Conservation (phyloP, 2,888 invertebrate genomes). For the Actias luna region DNA sequence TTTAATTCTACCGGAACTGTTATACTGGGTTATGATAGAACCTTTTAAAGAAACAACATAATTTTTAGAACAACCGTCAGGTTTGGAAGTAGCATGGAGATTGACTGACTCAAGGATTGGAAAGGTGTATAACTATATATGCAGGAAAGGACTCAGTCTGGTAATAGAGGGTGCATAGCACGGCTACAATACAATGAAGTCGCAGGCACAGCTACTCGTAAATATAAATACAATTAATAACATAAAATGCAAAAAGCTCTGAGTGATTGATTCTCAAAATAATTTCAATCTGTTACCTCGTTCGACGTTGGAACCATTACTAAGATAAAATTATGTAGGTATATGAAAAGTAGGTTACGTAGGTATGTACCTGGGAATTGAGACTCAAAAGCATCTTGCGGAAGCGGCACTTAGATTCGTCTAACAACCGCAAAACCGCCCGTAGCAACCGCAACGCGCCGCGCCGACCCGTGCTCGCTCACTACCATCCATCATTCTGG, state of each 20-base stretch:
- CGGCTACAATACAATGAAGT: no score
- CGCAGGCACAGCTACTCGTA: no score
- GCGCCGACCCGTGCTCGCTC: conserved; percentile 20
- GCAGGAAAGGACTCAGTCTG: no score
- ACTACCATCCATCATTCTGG: conserved; percentile 59
- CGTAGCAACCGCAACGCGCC: conserved; percentile 36
- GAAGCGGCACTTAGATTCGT: conserved; percentile 50
- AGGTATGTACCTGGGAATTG: not conserved
- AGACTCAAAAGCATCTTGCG: conserved; percentile 38
- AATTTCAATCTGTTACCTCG: not conserved
- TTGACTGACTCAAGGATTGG: no score
- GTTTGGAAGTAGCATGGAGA: no score
- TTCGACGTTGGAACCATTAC: not conserved
- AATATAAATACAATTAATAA: not conserved
- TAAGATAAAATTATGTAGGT: conserved; percentile 14
- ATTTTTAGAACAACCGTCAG: no score
- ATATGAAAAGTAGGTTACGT: not conserved
- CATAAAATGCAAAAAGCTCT: not conserved
- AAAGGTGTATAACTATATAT: no score
- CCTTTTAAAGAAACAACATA: no score
- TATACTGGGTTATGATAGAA: no score
- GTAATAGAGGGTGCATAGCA: no score
- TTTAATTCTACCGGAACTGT: no score
- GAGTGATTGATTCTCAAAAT: not conserved
- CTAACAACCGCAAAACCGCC: conserved; percentile 46